Base-by-base conservation (phyloP, 2,888 invertebrate species). In the Augiades crinisus region DNA sequence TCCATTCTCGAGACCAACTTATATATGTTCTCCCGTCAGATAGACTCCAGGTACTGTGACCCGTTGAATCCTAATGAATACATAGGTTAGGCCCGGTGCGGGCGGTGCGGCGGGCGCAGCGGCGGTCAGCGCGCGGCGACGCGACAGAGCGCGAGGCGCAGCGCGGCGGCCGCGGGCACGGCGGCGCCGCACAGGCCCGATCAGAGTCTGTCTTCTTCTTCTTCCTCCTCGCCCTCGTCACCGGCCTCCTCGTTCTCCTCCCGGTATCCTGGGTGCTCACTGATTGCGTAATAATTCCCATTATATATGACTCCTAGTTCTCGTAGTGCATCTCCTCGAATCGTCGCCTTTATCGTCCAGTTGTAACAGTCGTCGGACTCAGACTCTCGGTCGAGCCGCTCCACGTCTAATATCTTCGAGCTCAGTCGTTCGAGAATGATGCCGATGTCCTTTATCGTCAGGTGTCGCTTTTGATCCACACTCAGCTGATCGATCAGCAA, bases 301-400 rank as follows among this genome's bases (percentile, higher is more conserved):
- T 97, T 97, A 90, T 98, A 98, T 77, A 98, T 96, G 66, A 98
- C 96, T 59, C 98, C 98, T 59, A 98, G 91, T 84, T 98, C 97
- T 53, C 97, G 92, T 70, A 98, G 89, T 67, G 96, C 95, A 84
- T 97, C 97, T 46, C 98, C 98, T 57, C 96, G 92, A 76, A 98
- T 97, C 67, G 97, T 96, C 69, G 98, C 98, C 87, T 97, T 97
- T 90, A 98, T 98, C 83, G 97, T 97, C 98, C 98, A 98, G 87
- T 97, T 97, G 91, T 96, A 96, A 79, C 96, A 96, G 84, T 97
- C 97, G 83, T 96, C 96, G 80, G 96, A 96, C 82, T 97, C 97
- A 66, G 95, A 95, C 81, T 98, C 97, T 54, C 98, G 92, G 81
- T 97, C 97, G 65, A 98, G 91, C 63, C 96, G 92, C 89, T 98